Evolutionary conservation across 2,888 invertebrate species (phyloP).

Genomic region (Sinelater perroti): DNA sequence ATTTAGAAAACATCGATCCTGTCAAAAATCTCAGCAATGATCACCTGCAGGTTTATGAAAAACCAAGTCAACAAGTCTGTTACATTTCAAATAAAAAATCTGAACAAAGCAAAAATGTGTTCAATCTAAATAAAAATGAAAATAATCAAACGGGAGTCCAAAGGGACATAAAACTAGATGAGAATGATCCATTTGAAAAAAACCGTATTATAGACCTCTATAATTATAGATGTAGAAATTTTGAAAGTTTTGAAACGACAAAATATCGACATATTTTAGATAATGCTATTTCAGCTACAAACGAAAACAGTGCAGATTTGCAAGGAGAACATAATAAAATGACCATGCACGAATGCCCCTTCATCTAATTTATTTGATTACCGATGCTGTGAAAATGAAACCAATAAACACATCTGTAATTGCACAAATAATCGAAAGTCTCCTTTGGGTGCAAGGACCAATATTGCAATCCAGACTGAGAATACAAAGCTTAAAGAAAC

Average conservation of each 20-base stretch:
- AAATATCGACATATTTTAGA: conserved; percentile 3
- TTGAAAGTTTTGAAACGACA: conserved; percentile 31
- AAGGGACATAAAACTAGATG: not conserved
- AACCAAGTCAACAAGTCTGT: too few species aligned
- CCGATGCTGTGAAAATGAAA: not conserved
- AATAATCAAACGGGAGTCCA: not conserved
- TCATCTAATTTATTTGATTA: conserved; percentile 4
- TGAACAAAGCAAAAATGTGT: too few species aligned
- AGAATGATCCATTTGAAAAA: conserved; percentile 12
- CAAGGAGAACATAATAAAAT: not conserved
- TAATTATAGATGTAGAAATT: conserved; percentile 38
- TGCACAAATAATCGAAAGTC: not conserved
- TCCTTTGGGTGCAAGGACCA: conserved; percentile 52
- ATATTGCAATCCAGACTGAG: conserved; percentile 59
- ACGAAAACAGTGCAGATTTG: too few species aligned
- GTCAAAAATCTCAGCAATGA: conserved; percentile 9
- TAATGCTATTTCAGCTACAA: too few species aligned
- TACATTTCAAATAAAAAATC: too few species aligned
- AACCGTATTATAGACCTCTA: conserved; percentile 27
- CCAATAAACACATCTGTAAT: conserved; percentile 43
- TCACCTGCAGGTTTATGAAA: too few species aligned
- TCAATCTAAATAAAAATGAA: not conserved
- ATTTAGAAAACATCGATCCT: conserved; percentile 26
- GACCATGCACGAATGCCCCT: not conserved
- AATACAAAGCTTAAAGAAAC: too few species aligned